Evolutionary conservation across 1,140 invertebrate genomes (phyloP).

Genomic region (Cydia pomonella): DNA sequence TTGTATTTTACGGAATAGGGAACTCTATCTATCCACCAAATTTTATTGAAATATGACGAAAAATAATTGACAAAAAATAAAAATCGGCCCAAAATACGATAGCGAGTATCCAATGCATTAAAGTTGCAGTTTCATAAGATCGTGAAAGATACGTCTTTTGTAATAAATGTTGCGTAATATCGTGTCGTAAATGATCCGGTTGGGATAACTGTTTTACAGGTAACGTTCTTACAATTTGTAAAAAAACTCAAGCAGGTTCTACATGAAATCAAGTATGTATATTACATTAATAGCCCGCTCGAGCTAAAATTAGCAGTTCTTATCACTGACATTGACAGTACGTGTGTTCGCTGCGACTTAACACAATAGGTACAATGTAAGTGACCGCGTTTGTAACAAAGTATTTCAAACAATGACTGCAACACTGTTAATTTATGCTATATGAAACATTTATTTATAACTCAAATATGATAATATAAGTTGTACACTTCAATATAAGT

Average conservation of each 20-base stretch:
- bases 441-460: not conserved
- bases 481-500: too few relatives aligned
- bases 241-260: not conserved
- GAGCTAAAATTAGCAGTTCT: not conserved
- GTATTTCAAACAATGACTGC: conserved; percentile 9
- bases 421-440: not conserved
- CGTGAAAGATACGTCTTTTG: conserved; percentile 30
- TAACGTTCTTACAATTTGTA: conserved; percentile 19
- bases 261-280: not conserved
- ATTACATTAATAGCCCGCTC: not conserved
- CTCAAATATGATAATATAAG: not conserved
- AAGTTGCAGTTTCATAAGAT: conserved; percentile 21
- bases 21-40: too few relatives aligned
- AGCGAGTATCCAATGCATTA: not conserved
- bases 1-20: too few relatives aligned
- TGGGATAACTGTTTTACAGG: conserved; percentile 24
- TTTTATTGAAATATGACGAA: too few relatives aligned
- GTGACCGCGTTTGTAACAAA: not conserved
- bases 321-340: conserved; percentile 3
- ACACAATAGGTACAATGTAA: conserved; percentile 1
- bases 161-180: conserved; percentile 13
- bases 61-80: not conserved
- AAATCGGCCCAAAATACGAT: not conserved
- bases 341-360: conserved; percentile 3
- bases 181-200: conserved; percentile 28